Evolutionary conservation across 1,140 invertebrate species (phyloP), one percentile per base, ranked within the genome.

Genomic region (Pararge aegeria): DNA sequence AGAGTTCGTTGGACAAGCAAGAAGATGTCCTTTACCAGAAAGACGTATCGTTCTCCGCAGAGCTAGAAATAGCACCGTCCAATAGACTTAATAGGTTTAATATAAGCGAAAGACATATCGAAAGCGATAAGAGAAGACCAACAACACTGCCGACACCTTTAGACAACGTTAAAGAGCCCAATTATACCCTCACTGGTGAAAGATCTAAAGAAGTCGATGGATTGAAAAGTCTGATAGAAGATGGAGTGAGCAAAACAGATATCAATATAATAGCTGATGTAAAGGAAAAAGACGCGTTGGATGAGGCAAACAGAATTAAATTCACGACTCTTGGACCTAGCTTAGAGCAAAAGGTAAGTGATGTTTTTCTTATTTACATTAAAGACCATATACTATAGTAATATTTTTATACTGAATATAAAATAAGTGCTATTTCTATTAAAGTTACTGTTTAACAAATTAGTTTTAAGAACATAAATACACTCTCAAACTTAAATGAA

Each of bases 11-110:
- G n/a, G 90, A 92, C 55, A 92, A 92, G 50, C 91, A 91, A 69
- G 94, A 95, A 78, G 95, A 96, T 85, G 93, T 96, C 48, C 90
- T 96, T 16, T 96, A 96, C 79, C 95, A 96, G 90, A 95, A 95
- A 78, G 95, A 95, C 65, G 94, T 94, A 9, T 95, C 94, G 30
- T 95, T 96, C 75, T 95, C 95, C 57, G 95, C 95, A 58, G 94
- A 95, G 78, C 86, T 95, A 75, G 93, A 94, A 75, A 66, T 83
- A 72, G 78, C 83, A 53, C 85, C 83, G 81, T 87, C 80, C 82
- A 84, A 68, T 87, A 88, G 75, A 78, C 62, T 78, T 75, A 79
- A 60, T 78, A 80, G 78, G 70, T 58, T 68, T 83, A 81, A 72
- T 64, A 49, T 82, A 77, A 83, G 71, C 68, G 71, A 75, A 57